Base-by-base conservation (phyloP, 2,888 invertebrate genomes). In the Heterodera filipjevi region DNA sequence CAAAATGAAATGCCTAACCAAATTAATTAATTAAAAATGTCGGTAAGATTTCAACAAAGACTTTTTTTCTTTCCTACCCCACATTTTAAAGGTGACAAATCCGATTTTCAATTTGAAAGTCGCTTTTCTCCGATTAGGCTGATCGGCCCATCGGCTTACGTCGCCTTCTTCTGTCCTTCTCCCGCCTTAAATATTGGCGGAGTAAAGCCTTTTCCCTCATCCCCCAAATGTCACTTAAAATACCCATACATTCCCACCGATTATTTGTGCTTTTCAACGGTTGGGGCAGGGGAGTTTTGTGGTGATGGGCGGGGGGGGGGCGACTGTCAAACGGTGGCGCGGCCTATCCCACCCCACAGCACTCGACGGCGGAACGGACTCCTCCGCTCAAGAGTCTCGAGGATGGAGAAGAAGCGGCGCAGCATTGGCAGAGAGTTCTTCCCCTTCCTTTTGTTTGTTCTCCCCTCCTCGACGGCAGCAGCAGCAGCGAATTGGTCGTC, bases 401-500 rank as follows among this genome's bases (percentile, higher is more conserved):
- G 32, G 66, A 22, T 33, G 16, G 53, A 22, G 30, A 66, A 19
- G 32, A 8, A 30, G 44, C 75, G 19, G 30, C 14, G 19, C 10
- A n/a, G 46, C 71, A 30, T 27, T 71, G 2, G 5, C 3, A 32
- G 16, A 3, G 12, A 27, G 33, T 30, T 10, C 33, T 12, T 22
- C 73, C 49, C 35, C 73, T 35, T n/a, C 49, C 73, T 19, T 53
- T 53, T 33, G 44, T 46, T 64, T 64, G 64, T 30, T 66, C 64
- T 35, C 22, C 53, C 19, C 53, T 30, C 19, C 53, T 71, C 32
- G 46, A 71, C 73, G 32, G 49, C 73, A 53, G 49, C 73, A 33
- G 49, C 73, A 53, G 49, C 73, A 73, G 64, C 59, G 59, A 68
- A 68, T 68, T 68, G 33, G 68, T 32, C 68, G 68, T 12, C 68